phyloP scores from a whole-genome alignment of 2,797 vertebrate genomes.

The Spinus pinus region DNA sequence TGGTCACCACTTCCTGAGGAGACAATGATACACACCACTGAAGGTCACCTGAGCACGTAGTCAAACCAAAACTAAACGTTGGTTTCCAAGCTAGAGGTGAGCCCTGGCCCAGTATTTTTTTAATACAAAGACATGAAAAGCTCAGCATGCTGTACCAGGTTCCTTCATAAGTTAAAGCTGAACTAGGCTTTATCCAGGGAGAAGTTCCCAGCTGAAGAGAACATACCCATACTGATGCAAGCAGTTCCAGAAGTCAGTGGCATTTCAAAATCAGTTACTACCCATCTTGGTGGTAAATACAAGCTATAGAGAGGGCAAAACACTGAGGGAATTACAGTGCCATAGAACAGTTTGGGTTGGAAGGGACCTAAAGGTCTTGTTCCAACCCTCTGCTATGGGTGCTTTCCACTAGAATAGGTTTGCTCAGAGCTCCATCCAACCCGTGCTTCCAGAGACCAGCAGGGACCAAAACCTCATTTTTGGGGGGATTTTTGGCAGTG shows the following conservation, averaged over 20 bases:
- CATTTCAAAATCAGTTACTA: background rate
- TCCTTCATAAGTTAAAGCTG: background rate
- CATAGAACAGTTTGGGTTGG: background rate
- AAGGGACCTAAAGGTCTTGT: background rate
- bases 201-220: background rate
- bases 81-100: background rate
- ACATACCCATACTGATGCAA: background rate
- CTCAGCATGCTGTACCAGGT: background rate
- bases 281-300: background rate
- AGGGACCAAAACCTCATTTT: background rate
- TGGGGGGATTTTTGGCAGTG: background rate
- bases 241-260: background rate
- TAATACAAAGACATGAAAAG: background rate
- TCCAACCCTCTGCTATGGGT: background rate
- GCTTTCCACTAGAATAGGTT: background rate
- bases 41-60: background rate
- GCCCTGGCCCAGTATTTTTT: background rate
- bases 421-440: background rate
- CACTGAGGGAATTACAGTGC: background rate
- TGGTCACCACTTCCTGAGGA: slow-evolving; percentile 90
- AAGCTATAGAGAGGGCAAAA: background rate
- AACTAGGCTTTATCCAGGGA: background rate
- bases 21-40: background rate
- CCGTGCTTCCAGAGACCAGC: background rate
- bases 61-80: background rate